Evolutionary conservation across 1,140 invertebrate genomes (phyloP).

Genomic region (Drosophila mauritiana): DNA sequence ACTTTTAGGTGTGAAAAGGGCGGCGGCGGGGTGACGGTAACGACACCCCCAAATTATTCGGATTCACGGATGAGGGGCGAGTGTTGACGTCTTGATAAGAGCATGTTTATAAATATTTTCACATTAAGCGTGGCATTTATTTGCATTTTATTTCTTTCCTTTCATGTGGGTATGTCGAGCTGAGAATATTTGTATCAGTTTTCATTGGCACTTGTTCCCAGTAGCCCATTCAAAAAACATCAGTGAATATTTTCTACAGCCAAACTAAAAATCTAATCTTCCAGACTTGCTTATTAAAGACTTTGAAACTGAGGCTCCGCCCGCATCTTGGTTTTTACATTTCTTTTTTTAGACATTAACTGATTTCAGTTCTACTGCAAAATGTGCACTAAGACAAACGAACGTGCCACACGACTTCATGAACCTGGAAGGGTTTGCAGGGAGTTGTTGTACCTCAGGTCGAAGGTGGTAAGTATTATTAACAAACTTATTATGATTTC

Average conservation of each 20-base stretch:
- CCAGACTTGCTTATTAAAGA: neutral
- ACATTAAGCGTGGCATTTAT: conserved; percentile 40
- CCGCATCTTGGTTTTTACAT: neutral
- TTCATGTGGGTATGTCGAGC: neutral
- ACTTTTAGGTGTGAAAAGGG: conserved; percentile 51
- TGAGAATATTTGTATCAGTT: neutral
- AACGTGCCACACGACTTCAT: conserved; percentile 64
- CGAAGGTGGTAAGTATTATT: conserved; percentile 55
- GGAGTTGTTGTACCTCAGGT: conserved; percentile 56
- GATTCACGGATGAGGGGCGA: conserved; percentile 14
- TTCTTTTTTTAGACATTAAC: neutral
- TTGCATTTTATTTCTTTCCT: conserved; percentile 12
- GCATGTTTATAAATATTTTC: conserved; percentile 50
- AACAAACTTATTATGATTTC: no score
- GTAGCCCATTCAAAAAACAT: conserved; percentile 56
- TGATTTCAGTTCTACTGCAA: neutral
- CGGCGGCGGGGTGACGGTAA: neutral
- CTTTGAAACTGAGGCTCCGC: conserved; percentile 3
- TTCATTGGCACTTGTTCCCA: conserved; percentile 44
- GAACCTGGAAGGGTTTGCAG: conserved; percentile 74
- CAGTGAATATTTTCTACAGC: conserved; percentile 14
- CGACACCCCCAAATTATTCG: conserved; percentile 18
- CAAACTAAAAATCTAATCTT: conserved; percentile 1
- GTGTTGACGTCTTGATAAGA: conserved; percentile 73
- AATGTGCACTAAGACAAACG: conserved; percentile 52